Percentiles rank a stretch among this genome's conserved stretches.
These are phyloP conservation scores for Gallinago solitaria DNA, from an alignment of 2,797 vertebrate genomes.

Conservation along the genomic window DNA sequence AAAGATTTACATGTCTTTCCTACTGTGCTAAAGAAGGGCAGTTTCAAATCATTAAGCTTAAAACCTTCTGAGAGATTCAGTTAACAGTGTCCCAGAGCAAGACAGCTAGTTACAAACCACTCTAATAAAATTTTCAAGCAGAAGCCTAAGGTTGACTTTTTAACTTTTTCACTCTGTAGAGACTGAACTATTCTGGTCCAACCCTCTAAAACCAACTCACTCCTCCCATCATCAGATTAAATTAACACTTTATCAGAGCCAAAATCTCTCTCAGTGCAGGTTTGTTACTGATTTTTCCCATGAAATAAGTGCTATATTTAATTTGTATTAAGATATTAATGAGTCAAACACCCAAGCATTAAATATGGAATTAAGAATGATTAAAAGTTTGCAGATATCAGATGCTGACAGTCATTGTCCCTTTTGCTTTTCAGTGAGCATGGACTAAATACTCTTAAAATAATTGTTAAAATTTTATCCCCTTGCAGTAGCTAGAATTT, in stretches of 20 bases:
- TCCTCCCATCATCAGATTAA: not conserved
- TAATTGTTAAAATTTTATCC: not conserved
- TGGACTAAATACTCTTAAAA: not conserved
- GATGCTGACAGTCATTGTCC: not conserved
- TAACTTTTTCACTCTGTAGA: not conserved
- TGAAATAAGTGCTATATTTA: not conserved
- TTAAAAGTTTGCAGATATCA: not conserved
- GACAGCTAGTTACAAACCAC: not conserved
- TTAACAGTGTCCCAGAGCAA: not conserved
- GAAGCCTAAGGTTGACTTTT: not conserved
- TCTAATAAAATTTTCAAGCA: not conserved
- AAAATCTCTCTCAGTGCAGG: not conserved
- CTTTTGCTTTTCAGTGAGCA: not conserved
- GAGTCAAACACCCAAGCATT: not conserved
- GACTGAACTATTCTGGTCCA: not conserved
- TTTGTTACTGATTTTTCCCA: not conserved
- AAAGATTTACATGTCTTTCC: conserved; percentile 22
- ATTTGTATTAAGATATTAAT: not conserved
- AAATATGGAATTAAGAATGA: not conserved
- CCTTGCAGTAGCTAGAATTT: not conserved
- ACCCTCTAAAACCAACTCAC: not conserved
- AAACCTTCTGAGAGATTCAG: not conserved
- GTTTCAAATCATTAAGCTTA: conserved; percentile 24
- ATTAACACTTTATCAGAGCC: not conserved
- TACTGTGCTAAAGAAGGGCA: not conserved